Conservation (phyloP, 2,888 invertebrate genomes). For the Netelia inedita region DNA sequence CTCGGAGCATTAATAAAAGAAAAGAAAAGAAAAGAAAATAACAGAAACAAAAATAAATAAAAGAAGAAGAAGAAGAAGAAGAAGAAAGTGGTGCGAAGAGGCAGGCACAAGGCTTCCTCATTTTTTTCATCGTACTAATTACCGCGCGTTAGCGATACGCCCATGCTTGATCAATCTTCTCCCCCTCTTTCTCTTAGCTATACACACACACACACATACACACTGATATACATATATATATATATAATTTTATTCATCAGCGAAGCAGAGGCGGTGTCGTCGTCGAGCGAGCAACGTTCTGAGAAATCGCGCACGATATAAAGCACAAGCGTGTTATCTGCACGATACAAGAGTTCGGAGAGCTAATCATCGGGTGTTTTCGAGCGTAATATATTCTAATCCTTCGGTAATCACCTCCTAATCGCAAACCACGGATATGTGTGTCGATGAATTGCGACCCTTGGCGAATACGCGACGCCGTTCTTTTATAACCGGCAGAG, state of each 20-base stretch:
- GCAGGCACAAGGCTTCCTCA: conserved; percentile 46
- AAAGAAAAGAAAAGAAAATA: conserved; percentile 33
- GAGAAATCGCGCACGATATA: conserved; percentile 53
- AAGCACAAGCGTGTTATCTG: conserved; percentile 12
- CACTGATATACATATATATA: not conserved
- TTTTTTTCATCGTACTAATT: conserved; percentile 65
- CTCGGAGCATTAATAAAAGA: conserved; percentile 43
- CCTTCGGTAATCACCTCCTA: conserved; percentile 51
- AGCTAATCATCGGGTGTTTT: conserved; percentile 39
- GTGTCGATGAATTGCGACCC: conserved; percentile 25
- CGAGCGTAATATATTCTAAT: conserved; percentile 58
- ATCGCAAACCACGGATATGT: conserved; percentile 42
- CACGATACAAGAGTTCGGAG: not conserved
- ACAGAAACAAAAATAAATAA: not conserved
- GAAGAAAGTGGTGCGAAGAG: conserved; percentile 44
- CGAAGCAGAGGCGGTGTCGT: conserved; percentile 23
- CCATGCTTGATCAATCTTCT: conserved; percentile 60
- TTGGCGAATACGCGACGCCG: not conserved
- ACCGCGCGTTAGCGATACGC: conserved; percentile 68
- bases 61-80: conserved; percentile 5
- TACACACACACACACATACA: not conserved
- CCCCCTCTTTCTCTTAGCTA: not conserved
- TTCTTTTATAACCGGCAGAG: not conserved
- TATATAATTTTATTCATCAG: conserved; percentile 50
- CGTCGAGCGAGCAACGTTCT: conserved; percentile 37